Percentiles rank a stretch among this genome's conserved stretches.
Evolutionary conservation across 2,888 invertebrate species (phyloP).

Genomic region (Conus canariensis): DNA sequence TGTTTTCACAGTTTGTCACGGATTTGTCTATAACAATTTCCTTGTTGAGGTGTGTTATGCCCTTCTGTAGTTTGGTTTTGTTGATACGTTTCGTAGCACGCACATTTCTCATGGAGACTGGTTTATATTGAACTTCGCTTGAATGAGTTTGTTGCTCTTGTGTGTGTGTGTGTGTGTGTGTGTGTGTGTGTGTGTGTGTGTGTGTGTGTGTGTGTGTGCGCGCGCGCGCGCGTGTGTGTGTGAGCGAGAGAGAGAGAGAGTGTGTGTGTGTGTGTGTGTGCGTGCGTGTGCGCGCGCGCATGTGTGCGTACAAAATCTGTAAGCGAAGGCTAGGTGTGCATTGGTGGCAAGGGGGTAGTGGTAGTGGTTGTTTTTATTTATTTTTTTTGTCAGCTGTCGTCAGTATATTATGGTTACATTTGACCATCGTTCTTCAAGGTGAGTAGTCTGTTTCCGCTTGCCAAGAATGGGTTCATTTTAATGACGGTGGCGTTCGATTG

Average conservation of each 20-base stretch:
- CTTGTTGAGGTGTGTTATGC: too few species aligned
- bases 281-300: slow-evolving; percentile 1
- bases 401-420: background rate
- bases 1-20: too few species aligned
- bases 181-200: slow-evolving; percentile 9
- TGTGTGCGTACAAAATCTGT: background rate
- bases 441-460: too few species aligned
- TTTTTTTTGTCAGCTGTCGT: background rate
- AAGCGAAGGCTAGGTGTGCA: too few species aligned
- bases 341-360: too few species aligned
- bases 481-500: too few species aligned
- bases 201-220: background rate
- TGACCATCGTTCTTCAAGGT: background rate
- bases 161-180: background rate
- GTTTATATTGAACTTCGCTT: too few species aligned
- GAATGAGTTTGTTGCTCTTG: background rate
- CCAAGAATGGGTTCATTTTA: too few species aligned
- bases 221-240: slow-evolving; percentile 23
- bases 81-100: too few species aligned
- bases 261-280: background rate
- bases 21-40: too few species aligned
- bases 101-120: too few species aligned
- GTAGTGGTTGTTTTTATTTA: background rate
- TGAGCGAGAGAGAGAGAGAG: background rate
- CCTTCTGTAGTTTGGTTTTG: too few species aligned